Percentiles rank a stretch among this genome's conserved stretches.
phyloP scores from a whole-genome alignment of 1,140 invertebrate species.

The Leptinotarsa defecta region DNA sequence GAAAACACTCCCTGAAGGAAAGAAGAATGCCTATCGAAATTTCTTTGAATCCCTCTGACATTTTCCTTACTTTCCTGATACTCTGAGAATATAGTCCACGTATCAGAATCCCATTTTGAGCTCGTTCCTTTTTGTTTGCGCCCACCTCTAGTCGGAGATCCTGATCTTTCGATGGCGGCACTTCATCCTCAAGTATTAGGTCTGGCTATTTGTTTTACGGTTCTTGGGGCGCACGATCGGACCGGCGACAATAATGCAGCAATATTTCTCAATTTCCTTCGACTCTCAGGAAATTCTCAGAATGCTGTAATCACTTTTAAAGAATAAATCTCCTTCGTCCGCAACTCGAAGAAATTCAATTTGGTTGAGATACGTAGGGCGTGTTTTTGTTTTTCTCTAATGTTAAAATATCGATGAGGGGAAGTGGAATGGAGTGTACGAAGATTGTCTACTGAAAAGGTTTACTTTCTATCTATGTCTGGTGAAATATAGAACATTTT shows the following conservation, averaged over 20 bases:
- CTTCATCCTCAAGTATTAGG: conserved; percentile 16
- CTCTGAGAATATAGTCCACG: background rate
- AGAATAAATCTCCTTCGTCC: conserved; percentile 17
- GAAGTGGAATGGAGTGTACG: no score
- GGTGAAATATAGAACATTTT: no score
- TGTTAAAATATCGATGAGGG: background rate
- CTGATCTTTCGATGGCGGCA: background rate
- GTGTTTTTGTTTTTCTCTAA: background rate
- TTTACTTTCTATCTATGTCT: no score
- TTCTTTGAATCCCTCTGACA: no score
- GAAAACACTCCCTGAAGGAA: no score
- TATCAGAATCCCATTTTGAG: background rate
- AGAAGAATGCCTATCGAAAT: no score
- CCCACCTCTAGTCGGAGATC: background rate
- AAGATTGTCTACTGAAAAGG: no score
- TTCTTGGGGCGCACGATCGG: conserved; percentile 10
- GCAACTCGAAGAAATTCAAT: background rate
- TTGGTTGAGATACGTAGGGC: background rate
- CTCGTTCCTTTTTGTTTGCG: background rate
- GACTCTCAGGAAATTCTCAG: conserved; percentile 12
- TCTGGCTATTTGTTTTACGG: conserved; percentile 16
- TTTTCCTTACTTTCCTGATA: background rate
- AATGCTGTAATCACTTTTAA: conserved; percentile 22
- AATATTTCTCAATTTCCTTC: conserved; percentile 28
- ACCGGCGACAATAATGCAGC: conserved; percentile 20